Percentiles rank a stretch among this genome's conserved stretches.
phyloP scores from a whole-genome alignment of 2,113 vertebrate species.

The Diadophis punctatus region DNA sequence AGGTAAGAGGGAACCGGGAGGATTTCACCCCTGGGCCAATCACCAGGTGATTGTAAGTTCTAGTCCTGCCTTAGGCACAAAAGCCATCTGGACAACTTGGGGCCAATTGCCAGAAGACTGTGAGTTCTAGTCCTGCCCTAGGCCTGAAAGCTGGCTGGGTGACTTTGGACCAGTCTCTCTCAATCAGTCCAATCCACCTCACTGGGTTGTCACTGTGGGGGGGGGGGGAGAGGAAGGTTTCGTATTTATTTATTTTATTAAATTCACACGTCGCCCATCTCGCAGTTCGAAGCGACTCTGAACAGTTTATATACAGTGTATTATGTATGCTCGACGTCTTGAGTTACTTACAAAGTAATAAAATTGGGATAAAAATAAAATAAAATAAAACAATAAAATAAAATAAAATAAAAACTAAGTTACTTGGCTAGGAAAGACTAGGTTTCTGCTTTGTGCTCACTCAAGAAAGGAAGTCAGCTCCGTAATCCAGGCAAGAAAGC shows the following conservation, averaged over 20 bases:
- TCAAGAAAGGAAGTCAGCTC: neutral
- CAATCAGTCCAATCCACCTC: neutral
- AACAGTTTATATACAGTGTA: neutral
- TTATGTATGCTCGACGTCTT: neutral
- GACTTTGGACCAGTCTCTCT: neutral
- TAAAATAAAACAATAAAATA: neutral
- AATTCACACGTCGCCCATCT: neutral
- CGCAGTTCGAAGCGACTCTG: neutral
- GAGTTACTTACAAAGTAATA: neutral
- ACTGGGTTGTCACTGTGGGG: neutral
- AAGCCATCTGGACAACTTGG: neutral
- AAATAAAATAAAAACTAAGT: neutral
- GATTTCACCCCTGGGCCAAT: too few species aligned
- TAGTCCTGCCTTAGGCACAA: neutral
- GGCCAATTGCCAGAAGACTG: neutral
- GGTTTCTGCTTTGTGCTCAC: neutral
- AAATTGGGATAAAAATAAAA: neutral
- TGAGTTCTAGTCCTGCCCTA: neutral
- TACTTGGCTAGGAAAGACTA: neutral
- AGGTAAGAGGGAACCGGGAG: too few species aligned
- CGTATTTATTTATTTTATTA: neutral
- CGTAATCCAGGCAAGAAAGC: neutral
- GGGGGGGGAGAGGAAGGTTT: neutral
- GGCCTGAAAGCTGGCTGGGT: neutral
- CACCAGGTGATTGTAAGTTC: neutral